Evolutionary conservation across 37 sponge, comb jelly and placozoan species (phyloP).

Genomic region (Cladorhizidae sp.): DNA sequence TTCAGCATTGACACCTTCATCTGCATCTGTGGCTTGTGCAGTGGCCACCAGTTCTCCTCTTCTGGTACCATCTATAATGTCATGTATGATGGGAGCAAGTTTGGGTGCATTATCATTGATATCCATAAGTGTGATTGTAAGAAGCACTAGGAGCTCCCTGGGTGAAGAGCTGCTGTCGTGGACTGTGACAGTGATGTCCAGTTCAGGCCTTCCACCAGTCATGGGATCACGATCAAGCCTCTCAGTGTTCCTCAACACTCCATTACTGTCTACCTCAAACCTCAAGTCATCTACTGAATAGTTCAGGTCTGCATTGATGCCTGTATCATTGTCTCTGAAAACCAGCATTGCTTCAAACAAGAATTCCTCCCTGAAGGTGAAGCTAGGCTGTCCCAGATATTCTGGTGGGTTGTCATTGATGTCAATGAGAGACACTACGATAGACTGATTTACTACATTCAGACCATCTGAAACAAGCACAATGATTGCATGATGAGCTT

Average conservation of each 20-base stretch:
- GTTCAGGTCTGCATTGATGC: constrained; percentile 33
- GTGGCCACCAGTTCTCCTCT: constrained; percentile 14
- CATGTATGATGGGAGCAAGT: constrained; percentile 7
- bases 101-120: constrained; percentile 82
- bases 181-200: constrained; percentile 9
- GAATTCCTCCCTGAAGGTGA: constrained; percentile 39
- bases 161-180: constrained; percentile 21
- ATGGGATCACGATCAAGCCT: constrained; percentile 64
- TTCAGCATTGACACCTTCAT: constrained; percentile 66
- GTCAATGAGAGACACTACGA: constrained; percentile 56
- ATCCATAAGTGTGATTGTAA: constrained; percentile 56
- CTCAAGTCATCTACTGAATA: constrained; percentile 27
- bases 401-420: constrained; percentile 71
- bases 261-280: constrained; percentile 19
- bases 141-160: background rate
- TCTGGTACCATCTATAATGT: constrained; percentile 41
- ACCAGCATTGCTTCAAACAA: constrained; percentile 12
- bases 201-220: constrained; percentile 45
- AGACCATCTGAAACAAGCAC: constrained; percentile 46
- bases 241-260: constrained; percentile 16
- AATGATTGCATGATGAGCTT: constrained; percentile 4
- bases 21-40: constrained; percentile 53
- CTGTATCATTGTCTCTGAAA: constrained; percentile 57
- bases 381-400: constrained; percentile 17
- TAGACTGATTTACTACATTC: constrained; percentile 14